Percentiles rank a stretch among this genome's conserved stretches.
These are phyloP conservation scores for Akabosia matsudoensis DNA, from an alignment of 1,140 invertebrate species.

Conservation along the genomic window DNA sequence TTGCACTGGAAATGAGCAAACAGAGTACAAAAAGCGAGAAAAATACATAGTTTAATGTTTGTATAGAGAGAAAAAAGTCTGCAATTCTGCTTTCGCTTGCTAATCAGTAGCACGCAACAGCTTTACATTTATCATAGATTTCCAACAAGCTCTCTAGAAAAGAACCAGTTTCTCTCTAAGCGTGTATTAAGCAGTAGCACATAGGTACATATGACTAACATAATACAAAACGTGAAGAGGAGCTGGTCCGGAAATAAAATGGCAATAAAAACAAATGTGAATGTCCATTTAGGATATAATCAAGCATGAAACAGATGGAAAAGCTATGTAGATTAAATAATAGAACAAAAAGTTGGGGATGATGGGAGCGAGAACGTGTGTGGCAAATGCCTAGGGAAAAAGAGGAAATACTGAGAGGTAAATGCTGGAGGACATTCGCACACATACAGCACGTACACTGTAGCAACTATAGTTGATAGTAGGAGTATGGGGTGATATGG, in stretches of 20 bases:
- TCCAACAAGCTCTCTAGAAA: too few species aligned
- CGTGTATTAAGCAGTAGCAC: too few species aligned
- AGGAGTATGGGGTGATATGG: too few species aligned
- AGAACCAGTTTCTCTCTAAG: too few species aligned
- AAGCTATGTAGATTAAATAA: conserved; percentile 21
- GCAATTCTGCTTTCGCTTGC: not conserved
- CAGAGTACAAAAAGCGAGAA: not conserved
- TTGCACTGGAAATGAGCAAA: not conserved
- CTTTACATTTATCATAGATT: too few species aligned
- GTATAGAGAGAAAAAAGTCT: not conserved
- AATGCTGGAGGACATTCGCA: not conserved
- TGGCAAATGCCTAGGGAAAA: not conserved
- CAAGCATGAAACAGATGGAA: conserved; percentile 24
- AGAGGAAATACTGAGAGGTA: not conserved
- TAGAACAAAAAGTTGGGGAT: not conserved
- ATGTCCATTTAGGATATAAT: conserved; percentile 22
- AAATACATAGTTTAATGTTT: not conserved
- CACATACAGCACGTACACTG: not conserved
- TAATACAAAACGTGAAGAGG: not conserved
- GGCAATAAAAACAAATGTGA: conserved; percentile 22
- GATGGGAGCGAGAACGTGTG: conserved; percentile 1
- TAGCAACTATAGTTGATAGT: too few species aligned
- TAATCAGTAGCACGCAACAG: not conserved
- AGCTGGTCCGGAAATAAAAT: conserved; percentile 18
- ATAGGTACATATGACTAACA: not conserved